phyloP scores from a whole-genome alignment of 2,113 vertebrate genomes.

The Pomatorhinus ruficollis region DNA sequence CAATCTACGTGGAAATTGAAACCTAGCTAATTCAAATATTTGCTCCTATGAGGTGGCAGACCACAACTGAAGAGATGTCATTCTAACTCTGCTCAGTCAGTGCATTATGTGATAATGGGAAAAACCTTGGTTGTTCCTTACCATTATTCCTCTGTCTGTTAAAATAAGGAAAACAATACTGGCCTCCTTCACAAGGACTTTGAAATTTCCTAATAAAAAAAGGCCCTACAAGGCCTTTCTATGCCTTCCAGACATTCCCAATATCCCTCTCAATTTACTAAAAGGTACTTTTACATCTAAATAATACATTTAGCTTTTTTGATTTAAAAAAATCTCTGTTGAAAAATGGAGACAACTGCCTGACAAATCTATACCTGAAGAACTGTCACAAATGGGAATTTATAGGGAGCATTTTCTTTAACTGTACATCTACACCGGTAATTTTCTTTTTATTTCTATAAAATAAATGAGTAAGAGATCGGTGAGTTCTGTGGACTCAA shows the following conservation, averaged over 20 bases:
- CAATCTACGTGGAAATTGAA: neutral
- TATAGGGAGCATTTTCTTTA: neutral
- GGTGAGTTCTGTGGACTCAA: neutral
- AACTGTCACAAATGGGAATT: neutral
- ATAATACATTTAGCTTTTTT: neutral
- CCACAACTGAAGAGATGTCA: neutral
- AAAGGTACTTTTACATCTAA: neutral
- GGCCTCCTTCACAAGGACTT: neutral
- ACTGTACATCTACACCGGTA: neutral
- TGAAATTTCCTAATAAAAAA: neutral
- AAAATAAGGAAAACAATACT: neutral
- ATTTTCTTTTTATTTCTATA: slow-evolving; percentile 24
- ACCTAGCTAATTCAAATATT: neutral
- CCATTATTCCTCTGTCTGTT: neutral
- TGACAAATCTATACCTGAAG: neutral
- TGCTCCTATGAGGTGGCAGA: neutral
- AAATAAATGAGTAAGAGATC: slow-evolving; percentile 18
- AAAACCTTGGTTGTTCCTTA: neutral
- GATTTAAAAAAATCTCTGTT: neutral
- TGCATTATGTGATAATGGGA: neutral
- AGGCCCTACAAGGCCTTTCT: neutral
- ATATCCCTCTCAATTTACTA: neutral
- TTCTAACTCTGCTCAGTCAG: neutral
- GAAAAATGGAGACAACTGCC: neutral
- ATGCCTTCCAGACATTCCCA: neutral